Evolutionary conservation across 2,113 vertebrate genomes (phyloP), one percentile per base, ranked within the genome.

Genomic region (Oreocharis arfaki): DNA sequence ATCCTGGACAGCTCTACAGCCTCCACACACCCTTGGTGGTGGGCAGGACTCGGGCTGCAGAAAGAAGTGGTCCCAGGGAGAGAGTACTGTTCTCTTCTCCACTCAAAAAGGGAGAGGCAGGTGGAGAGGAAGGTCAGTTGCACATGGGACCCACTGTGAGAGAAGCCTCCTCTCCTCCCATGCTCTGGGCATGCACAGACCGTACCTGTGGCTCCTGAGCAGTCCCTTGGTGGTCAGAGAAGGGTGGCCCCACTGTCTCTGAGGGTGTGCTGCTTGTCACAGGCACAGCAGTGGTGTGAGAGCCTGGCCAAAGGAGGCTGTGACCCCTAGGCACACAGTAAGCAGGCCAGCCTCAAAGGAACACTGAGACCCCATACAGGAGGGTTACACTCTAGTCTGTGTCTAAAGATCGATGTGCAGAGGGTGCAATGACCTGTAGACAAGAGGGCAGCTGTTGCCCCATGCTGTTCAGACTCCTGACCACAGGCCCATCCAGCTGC

Each of bases 181-280:
- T 5, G 50, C 73, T 16, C 14, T 42, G 61, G 46, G 41, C 46
- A 35, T 1, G 9, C 27, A 35, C 39, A 71, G 65, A 39, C 44
- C 32, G 11, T 3, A 13, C 30, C 69, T 13, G 26, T 1, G 3
- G 4, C 71, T 50, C 23, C 46, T 28, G 75, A 56, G 49, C 74
- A 26, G 75, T 24, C 21, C 22, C 53, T 30, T 63, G 18, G 30
- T 26, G 35, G 28, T 30, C 50, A 16, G 16, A 26, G 52, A 2
- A 7, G 52, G 26, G 53, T 18, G 21, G 49, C 24, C 65, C 28
- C 3, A 2, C 12, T 35, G 69, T 41, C 28, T 19, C 59, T 33
- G 10, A 16, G 50, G 21, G 6, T 28, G 12, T 17, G 49, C 28
- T 0, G 0, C 12, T 52, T n/a, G 63, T 20, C 49, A n/a, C 56